These are phyloP conservation scores for Tipula unca DNA, from an alignment of 2,888 invertebrate species.

Conservation along the genomic window DNA sequence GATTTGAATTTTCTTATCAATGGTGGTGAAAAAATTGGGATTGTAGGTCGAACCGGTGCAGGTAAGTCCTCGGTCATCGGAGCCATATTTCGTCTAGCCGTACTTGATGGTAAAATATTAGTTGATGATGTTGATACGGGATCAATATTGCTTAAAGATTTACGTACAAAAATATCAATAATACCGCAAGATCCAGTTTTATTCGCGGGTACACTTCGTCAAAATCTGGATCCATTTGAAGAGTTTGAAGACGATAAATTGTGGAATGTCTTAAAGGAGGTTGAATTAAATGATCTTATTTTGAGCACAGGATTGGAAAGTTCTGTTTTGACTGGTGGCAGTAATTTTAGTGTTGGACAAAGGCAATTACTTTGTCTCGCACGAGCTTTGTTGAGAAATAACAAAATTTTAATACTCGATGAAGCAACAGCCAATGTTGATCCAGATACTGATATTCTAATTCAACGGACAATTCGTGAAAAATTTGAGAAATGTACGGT, in stretches of 20 bases:
- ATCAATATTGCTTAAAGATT: conserved; percentile 49
- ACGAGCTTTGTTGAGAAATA: conserved; percentile 68
- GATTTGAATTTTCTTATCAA: conserved; percentile 51
- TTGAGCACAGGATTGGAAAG: conserved; percentile 44
- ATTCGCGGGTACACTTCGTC: conserved; percentile 46
- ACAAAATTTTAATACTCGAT: conserved; percentile 63
- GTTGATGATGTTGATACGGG: conserved; percentile 58
- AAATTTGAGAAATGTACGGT: conserved; percentile 72
- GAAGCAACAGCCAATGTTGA: conserved; percentile 60
- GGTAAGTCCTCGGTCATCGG: conserved; percentile 66
- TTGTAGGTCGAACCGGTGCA: conserved; percentile 58
- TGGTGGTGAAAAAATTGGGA: conserved; percentile 51
- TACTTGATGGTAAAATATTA: conserved; percentile 53
- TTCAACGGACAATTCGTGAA: conserved; percentile 66
- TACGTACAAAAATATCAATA: conserved; percentile 53
- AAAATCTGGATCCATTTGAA: conserved; percentile 67
- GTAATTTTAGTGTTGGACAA: conserved; percentile 56
- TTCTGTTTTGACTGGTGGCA: conserved; percentile 48
- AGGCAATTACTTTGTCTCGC: conserved; percentile 70
- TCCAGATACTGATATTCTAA: conserved; percentile 62
- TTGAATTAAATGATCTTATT: conserved; percentile 54
- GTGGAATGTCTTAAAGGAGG: conserved; percentile 65
- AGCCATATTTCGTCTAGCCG: conserved; percentile 48
- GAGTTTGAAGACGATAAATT: conserved; percentile 58
- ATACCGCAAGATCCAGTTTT: conserved; percentile 50